Conservation (phyloP, 1,140 invertebrate genomes). For the Hydropsyche tenuis region DNA sequence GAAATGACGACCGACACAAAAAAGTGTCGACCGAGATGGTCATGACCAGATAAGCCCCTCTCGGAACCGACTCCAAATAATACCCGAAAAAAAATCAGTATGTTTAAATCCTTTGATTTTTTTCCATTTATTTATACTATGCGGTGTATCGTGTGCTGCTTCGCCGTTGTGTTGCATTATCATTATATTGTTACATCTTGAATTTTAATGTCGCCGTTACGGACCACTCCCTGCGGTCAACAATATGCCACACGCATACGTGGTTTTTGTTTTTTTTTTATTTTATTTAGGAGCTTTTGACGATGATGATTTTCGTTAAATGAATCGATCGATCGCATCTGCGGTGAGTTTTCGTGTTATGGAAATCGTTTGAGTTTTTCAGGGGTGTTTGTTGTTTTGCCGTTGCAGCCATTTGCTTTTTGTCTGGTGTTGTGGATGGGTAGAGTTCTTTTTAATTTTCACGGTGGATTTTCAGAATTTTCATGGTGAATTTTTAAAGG, state of each 20-base stretch:
- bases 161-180: slow-evolving; percentile 33
- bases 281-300: neutral
- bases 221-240: slow-evolving; percentile 26
- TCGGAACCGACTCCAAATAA: slow-evolving; percentile 10
- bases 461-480: no score
- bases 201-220: slow-evolving; percentile 35
- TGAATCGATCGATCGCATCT: neutral
- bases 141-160: neutral
- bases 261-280: neutral
- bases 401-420: no score
- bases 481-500: no score
- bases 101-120: no score
- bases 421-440: no score
- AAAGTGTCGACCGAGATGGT: slow-evolving; percentile 35
- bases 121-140: neutral
- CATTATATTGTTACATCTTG: slow-evolving; percentile 37
- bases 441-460: no score
- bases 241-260: neutral
- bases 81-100: no score
- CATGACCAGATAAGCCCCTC: slow-evolving; percentile 27
- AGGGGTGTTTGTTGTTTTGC: no score
- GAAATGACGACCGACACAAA: slow-evolving; percentile 17
- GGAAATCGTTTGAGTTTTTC: no score
- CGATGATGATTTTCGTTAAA: neutral
- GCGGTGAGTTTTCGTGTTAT: no score